Percentiles rank a stretch among this genome's conserved stretches.
Conservation (phyloP, 2,888 invertebrate species). For the Drosophila ezoana region DNA sequence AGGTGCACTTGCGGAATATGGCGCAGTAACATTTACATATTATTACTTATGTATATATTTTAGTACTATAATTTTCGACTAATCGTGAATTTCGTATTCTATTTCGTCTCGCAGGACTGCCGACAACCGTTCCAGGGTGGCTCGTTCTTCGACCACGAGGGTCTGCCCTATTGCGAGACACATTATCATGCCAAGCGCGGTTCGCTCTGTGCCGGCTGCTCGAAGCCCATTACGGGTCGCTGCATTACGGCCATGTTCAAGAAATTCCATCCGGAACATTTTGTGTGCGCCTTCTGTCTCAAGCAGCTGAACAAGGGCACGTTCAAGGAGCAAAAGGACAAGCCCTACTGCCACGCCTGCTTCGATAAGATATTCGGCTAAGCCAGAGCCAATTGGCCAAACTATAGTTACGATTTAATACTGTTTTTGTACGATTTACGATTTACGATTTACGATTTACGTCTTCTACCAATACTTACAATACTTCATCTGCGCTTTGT, state of each 20-base stretch:
- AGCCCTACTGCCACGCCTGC: slow-evolving; percentile 99
- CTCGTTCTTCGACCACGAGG: slow-evolving; percentile 99
- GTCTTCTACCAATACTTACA: slow-evolving; percentile 43
- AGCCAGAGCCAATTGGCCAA: slow-evolving; percentile 45
- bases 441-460: slow-evolving; percentile 54
- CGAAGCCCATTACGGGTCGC: slow-evolving; percentile 98
- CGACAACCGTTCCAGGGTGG: slow-evolving; percentile 98
- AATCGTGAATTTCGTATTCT: not conserved
- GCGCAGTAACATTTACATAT: not conserved
- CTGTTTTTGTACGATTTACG: slow-evolving; percentile 56
- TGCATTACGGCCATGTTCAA: slow-evolving; percentile 99
- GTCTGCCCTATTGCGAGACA: slow-evolving; percentile 98
- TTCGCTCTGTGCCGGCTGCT: slow-evolving; percentile 98
- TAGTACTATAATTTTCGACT: slow-evolving; percentile 10
- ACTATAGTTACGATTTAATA: slow-evolving; percentile 46
- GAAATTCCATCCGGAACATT: slow-evolving; percentile 99
- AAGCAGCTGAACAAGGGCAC: slow-evolving; percentile 99
- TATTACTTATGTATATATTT: not conserved
- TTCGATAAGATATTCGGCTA: slow-evolving; percentile 98
- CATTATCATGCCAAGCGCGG: slow-evolving; percentile 99
- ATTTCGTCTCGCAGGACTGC: slow-evolving; percentile 92
- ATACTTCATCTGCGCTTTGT: slow-evolving; percentile 69
- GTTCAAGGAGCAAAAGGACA: slow-evolving; percentile 99
- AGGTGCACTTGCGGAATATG: too few relatives aligned
- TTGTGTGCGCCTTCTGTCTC: slow-evolving; percentile 99